Percentiles rank a stretch among this genome's conserved stretches.
Conservation (phyloP, 30 jellyfish, hydroid and myxozoan genomes). For the Mastigias papua region DNA sequence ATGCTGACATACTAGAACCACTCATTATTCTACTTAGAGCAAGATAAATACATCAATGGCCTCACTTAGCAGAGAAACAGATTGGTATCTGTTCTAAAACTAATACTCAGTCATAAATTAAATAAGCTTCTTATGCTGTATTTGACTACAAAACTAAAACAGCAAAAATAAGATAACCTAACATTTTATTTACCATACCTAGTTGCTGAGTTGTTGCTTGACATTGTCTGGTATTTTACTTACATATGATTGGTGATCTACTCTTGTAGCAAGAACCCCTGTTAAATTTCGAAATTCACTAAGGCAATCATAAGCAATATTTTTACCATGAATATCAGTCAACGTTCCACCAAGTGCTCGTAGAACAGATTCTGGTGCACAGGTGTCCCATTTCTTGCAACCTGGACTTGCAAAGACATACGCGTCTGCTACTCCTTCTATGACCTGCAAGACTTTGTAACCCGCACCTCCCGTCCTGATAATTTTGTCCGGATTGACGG, state of each 20-base stretch:
- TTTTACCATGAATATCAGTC: conserved; percentile 81
- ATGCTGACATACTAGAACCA: too few relatives aligned
- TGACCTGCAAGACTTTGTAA: conserved; percentile 83
- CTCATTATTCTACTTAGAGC: too few relatives aligned
- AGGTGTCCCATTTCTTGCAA: conserved; percentile 98
- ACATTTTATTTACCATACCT: too few relatives aligned
- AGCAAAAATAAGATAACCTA: too few relatives aligned
- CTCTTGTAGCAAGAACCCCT: conserved; percentile 90
- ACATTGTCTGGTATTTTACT: conserved; percentile 77
- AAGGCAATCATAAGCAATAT: conserved; percentile 71
- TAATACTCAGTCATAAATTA: too few relatives aligned
- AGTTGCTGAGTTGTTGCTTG: conserved; percentile 11
- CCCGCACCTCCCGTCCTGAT: conserved; percentile 96
- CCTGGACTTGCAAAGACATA: conserved; percentile 96
- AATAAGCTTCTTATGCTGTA: too few relatives aligned
- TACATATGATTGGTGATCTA: conserved; percentile 85
- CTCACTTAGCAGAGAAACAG: too few relatives aligned
- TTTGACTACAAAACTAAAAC: too few relatives aligned
- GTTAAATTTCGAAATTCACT: conserved; percentile 64
- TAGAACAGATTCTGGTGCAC: conserved; percentile 98
- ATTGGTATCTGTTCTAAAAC: too few relatives aligned
- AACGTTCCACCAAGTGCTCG: conserved; percentile 91
- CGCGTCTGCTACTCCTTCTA: conserved; percentile 98
- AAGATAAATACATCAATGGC: too few relatives aligned
- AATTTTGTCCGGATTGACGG: conserved; percentile 80